Percentiles rank a stretch among this genome's conserved stretches.
phyloP scores from a whole-genome alignment of 2,797 vertebrate genomes.

The Sylvilagus floridanus region DNA sequence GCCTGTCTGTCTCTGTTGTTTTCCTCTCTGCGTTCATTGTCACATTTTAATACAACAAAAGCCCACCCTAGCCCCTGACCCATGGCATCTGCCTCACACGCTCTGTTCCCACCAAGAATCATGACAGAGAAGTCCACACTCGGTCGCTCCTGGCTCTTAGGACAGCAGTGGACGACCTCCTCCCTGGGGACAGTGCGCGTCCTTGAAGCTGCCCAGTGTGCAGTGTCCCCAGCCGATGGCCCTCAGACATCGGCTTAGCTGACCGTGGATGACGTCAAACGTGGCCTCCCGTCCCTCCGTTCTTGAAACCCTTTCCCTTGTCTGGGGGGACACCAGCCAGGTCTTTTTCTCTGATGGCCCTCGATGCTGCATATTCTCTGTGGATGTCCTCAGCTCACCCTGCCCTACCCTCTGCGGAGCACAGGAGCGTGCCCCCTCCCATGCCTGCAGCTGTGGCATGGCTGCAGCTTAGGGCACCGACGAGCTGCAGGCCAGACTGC shows the following conservation, averaged over 20 bases:
- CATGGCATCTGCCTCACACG: background rate
- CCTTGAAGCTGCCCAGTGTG: background rate
- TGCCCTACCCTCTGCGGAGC: background rate
- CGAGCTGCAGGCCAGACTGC: background rate
- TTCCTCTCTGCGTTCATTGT: background rate
- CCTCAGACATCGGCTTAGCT: background rate
- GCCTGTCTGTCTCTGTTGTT: background rate
- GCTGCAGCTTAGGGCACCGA: no score
- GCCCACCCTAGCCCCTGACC: background rate
- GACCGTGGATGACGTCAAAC: background rate
- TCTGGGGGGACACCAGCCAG: background rate
- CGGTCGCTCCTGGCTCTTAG: background rate
- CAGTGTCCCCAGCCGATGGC: background rate
- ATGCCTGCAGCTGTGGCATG: background rate
- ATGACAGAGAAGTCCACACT: background rate
- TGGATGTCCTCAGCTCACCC: background rate
- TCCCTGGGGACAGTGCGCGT: background rate
- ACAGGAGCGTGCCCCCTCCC: accelerated
- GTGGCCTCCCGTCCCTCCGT: background rate
- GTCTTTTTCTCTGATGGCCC: background rate
- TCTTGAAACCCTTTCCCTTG: background rate
- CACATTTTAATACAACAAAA: background rate
- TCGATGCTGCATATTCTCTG: background rate
- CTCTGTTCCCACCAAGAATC: background rate
- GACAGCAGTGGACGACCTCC: background rate